Percentiles rank a stretch among this genome's conserved stretches.
phyloP scores from a whole-genome alignment of 2,888 invertebrate species.

The Himalopsyche tibetana region DNA sequence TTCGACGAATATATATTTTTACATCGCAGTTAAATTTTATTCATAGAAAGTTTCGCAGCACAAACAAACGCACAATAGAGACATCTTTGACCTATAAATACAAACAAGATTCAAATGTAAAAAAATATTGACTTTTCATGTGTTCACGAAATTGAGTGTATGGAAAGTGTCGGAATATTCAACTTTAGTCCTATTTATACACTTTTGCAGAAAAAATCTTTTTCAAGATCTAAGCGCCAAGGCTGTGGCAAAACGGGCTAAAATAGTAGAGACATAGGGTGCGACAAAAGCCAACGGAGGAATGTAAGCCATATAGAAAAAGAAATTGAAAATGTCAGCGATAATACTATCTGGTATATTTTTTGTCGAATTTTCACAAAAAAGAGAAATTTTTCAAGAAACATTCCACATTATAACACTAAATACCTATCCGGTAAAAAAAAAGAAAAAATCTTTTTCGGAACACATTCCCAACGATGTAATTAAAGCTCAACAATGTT shows the following conservation, averaged over 20 bases:
- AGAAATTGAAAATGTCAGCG: slow-evolving; percentile 34
- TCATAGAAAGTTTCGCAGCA: background rate
- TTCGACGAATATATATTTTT: slow-evolving; percentile 1
- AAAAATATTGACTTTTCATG: slow-evolving; percentile 26
- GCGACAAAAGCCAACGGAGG: background rate
- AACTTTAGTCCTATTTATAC: slow-evolving; percentile 30
- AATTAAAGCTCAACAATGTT: too few species aligned
- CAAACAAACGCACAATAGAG: slow-evolving; percentile 28
- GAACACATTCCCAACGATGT: background rate
- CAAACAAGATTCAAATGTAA: slow-evolving; percentile 15
- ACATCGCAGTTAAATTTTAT: slow-evolving; percentile 2
- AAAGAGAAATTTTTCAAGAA: background rate
- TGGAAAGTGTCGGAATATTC: slow-evolving; percentile 23
- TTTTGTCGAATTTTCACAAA: slow-evolving; percentile 14
- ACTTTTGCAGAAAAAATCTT: background rate
- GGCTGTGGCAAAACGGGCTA: background rate
- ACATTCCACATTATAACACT: slow-evolving; percentile 26
- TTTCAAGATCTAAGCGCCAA: background rate
- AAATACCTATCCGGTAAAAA: background rate
- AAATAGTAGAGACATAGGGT: slow-evolving; percentile 5
- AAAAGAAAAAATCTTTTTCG: background rate
- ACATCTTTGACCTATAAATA: slow-evolving; percentile 30
- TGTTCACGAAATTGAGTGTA: slow-evolving; percentile 10
- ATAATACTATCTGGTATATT: slow-evolving; percentile 6
- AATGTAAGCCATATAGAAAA: slow-evolving; percentile 23